phyloP scores from a whole-genome alignment of 2,888 invertebrate species.

The Tromatobia lineatoria region DNA sequence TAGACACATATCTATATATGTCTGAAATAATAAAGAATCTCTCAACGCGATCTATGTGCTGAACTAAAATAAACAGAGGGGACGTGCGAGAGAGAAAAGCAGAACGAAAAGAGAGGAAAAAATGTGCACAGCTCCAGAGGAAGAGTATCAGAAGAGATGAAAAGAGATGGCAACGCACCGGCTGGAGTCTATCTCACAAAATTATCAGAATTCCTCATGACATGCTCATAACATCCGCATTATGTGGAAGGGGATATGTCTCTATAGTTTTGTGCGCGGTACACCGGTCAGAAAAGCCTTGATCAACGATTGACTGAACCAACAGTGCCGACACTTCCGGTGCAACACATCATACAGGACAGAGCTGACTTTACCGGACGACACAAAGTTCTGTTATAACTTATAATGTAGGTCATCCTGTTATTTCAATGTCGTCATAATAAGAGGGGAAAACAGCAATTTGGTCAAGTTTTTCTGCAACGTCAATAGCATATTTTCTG shows the following conservation, averaged over 20 bases:
- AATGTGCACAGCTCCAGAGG: background rate
- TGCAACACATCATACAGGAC: slow-evolving; percentile 11
- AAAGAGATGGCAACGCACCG: slow-evolving; percentile 28
- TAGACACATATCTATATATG: background rate
- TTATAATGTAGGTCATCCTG: slow-evolving; percentile 57
- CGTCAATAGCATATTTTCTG: background rate
- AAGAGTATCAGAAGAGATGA: background rate
- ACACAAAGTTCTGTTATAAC: slow-evolving; percentile 25
- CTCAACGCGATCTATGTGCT: slow-evolving; percentile 29
- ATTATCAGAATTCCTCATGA: slow-evolving; percentile 54
- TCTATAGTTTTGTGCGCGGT: slow-evolving; percentile 33
- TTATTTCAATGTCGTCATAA: slow-evolving; percentile 11
- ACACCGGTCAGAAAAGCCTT: slow-evolving; percentile 41
- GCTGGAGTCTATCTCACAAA: slow-evolving; percentile 43
- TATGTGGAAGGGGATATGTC: slow-evolving; percentile 7
- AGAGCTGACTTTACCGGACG: slow-evolving; percentile 9
- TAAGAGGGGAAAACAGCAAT: background rate
- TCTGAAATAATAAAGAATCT: slow-evolving; percentile 52
- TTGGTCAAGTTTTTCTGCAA: too few relatives aligned
- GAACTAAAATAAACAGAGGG: slow-evolving; percentile 50
- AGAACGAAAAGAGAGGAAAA: slow-evolving; percentile 13
- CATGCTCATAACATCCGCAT: slow-evolving; percentile 29
- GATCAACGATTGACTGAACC: slow-evolving; percentile 45
- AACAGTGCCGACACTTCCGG: slow-evolving; percentile 51
- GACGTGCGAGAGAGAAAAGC: slow-evolving; percentile 13